These are phyloP conservation scores for Platalea minor DNA, from an alignment of 2,797 vertebrate species.

Conservation along the genomic window DNA sequence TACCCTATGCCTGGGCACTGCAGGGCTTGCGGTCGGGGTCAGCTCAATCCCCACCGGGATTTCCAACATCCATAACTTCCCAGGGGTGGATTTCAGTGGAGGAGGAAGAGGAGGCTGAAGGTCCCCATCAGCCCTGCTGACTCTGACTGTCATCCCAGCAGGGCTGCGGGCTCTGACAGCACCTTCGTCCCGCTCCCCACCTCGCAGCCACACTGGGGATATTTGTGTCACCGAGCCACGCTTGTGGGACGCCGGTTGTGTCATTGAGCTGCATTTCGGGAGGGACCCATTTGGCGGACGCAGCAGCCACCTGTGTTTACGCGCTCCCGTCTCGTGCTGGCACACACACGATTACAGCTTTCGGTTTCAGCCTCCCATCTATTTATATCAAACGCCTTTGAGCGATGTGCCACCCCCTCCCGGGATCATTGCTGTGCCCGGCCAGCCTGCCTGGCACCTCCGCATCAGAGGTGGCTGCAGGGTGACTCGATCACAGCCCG, in stretches of 20 bases:
- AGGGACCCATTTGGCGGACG: background rate
- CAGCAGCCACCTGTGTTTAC: conserved; percentile 39
- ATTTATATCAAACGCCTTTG: background rate
- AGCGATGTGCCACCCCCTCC: background rate
- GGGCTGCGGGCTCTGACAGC: fast-evolving
- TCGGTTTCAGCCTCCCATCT: background rate
- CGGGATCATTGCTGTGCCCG: background rate
- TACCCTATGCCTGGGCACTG: background rate
- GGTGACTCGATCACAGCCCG: background rate
- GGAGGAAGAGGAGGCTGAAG: background rate
- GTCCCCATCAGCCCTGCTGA: background rate
- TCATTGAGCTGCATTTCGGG: background rate
- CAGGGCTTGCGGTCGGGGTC: background rate
- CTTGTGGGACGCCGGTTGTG: background rate
- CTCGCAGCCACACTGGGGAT: background rate
- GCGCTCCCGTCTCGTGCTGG: background rate
- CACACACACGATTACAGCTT: background rate
- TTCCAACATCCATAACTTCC: background rate
- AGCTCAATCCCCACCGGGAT: background rate
- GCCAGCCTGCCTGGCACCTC: background rate
- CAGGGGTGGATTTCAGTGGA: background rate
- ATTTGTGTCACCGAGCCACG: background rate
- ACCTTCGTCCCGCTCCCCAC: background rate
- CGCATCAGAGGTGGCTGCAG: background rate
- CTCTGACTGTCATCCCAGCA: background rate